Conservation (phyloP, 2,113 vertebrate genomes). For the Mesocricetus auratus region DNA sequence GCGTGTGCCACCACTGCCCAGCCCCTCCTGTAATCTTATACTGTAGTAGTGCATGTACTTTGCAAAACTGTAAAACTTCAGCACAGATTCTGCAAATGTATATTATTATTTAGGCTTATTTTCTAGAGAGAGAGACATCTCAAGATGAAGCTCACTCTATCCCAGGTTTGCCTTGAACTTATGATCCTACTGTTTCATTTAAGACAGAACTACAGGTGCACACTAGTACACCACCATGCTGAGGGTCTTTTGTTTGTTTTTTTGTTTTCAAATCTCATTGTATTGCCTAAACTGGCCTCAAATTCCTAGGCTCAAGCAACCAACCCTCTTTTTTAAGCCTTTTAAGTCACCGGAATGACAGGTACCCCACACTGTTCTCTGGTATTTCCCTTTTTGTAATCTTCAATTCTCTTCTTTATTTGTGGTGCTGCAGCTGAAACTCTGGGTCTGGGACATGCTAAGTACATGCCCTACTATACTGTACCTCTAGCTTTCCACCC, state of each 20-base stretch:
- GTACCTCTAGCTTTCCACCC: not conserved
- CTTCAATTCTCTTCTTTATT: not conserved
- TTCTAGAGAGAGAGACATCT: no score
- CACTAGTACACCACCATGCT: not conserved
- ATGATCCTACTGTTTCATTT: not conserved
- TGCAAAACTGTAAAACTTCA: conserved; percentile 18
- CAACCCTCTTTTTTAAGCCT: not conserved
- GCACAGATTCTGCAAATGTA: not conserved
- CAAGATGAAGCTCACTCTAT: not conserved
- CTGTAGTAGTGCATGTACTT: not conserved
- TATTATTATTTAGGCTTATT: conserved; percentile 51
- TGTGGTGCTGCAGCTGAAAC: not conserved
- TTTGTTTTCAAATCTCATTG: not conserved
- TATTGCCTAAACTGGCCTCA: not conserved
- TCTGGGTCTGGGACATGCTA: not conserved
- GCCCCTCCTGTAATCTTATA: no score
- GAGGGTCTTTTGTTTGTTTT: not conserved
- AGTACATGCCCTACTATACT: not conserved
- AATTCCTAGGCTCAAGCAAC: not conserved
- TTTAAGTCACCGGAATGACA: not conserved
- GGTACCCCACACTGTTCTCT: no score
- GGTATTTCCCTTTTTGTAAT: not conserved
- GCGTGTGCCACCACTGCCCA: no score
- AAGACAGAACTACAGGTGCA: not conserved
- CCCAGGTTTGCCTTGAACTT: not conserved